These are phyloP conservation scores for Acanthosepion esculentum DNA, from an alignment of 2,888 invertebrate genomes.

Conservation along the genomic window DNA sequence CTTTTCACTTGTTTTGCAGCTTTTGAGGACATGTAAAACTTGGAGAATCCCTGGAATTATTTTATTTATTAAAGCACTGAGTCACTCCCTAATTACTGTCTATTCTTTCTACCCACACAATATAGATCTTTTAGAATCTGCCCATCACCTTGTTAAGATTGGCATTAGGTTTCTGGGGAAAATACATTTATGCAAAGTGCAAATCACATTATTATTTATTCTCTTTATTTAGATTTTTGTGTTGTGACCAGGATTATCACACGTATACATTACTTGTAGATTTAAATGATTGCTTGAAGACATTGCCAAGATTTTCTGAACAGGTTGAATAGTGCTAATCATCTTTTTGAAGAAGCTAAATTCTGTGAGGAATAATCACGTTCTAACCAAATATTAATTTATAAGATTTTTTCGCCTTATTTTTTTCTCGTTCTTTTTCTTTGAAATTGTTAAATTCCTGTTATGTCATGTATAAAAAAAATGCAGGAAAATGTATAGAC, in stretches of 20 bases:
- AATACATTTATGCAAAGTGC: background rate
- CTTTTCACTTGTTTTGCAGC: background rate
- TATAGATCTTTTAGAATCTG: background rate
- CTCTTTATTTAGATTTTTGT: background rate
- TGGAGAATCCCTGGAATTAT: constrained; percentile 34
- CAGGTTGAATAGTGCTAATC: background rate
- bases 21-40: background rate
- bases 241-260: background rate
- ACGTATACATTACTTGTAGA: background rate
- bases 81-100: background rate
- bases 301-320: background rate
- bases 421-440: background rate
- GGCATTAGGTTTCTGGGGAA: background rate
- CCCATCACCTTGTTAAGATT: background rate
- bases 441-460: background rate
- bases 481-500: background rate
- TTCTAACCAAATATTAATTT: background rate
- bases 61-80: background rate
- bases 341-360: background rate
- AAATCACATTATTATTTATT: background rate
- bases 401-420: background rate
- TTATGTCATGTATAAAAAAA: background rate
- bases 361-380: background rate
- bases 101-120: background rate
- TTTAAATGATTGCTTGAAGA: background rate